phyloP scores from a whole-genome alignment of 2,888 invertebrate species.

The Brachynemurus nebulosus region DNA sequence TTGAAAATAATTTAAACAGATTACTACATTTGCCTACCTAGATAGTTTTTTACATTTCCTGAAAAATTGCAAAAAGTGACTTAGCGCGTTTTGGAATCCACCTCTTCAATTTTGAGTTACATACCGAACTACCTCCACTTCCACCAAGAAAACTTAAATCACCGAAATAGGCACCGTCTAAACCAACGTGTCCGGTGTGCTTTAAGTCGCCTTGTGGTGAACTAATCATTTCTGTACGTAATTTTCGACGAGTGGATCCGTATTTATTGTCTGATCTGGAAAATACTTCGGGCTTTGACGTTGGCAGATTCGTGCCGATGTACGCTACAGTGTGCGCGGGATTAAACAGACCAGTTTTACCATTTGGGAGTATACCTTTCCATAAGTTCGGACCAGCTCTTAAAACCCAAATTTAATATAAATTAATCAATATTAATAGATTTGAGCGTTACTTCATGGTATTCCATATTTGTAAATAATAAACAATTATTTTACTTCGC shows the following conservation, averaged over 20 bases:
- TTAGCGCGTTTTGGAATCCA: too few species aligned
- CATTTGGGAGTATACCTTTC: constrained; percentile 81
- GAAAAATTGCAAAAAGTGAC: too few species aligned
- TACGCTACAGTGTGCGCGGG: constrained; percentile 81
- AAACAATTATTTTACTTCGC: too few species aligned
- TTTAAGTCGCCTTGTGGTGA: constrained; percentile 93
- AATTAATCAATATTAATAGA: too few species aligned
- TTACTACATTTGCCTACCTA: too few species aligned
- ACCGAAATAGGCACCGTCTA: constrained; percentile 95
- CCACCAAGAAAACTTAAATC: constrained; percentile 68
- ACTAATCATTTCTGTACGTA: constrained; percentile 88
- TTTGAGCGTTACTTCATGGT: too few species aligned
- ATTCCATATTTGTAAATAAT: too few species aligned
- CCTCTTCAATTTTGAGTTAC: too few species aligned
- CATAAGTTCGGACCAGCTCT: constrained; percentile 56
- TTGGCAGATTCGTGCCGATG: constrained; percentile 59
- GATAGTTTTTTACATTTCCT: too few species aligned
- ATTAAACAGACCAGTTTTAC: constrained; percentile 88
- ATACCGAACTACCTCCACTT: constrained; percentile 23
- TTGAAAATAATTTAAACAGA: too few species aligned
- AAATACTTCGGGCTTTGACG: constrained; percentile 37
- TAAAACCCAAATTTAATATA: constrained; percentile 18
- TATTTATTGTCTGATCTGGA: constrained; percentile 45
- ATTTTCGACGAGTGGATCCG: constrained; percentile 39
- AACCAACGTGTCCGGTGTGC: constrained; percentile 89